Percentiles rank a stretch among this genome's conserved stretches.
Conservation (phyloP, 2,113 vertebrate genomes). For the Dolichallabes microphthalmus region DNA sequence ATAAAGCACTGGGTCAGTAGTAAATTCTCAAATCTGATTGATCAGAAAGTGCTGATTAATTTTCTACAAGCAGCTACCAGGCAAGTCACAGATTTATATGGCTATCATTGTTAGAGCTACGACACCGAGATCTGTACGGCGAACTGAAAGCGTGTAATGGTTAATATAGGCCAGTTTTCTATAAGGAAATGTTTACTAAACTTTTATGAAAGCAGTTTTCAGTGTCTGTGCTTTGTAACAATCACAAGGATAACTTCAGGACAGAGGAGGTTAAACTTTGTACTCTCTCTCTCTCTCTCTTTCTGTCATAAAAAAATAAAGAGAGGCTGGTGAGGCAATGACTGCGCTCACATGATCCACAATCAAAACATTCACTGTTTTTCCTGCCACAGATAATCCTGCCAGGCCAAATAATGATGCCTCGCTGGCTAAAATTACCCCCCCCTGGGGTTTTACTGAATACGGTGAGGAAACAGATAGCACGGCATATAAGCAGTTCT, state of each 20-base stretch:
- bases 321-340: neutral
- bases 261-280: neutral
- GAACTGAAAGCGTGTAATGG: neutral
- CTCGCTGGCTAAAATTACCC: no score
- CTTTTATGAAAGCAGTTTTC: neutral
- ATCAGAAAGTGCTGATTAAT: neutral
- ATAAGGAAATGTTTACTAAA: neutral
- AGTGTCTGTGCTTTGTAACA: no score
- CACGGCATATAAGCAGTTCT: no score
- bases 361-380: no score
- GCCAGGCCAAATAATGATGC: no score
- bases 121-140: neutral
- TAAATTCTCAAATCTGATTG: neutral
- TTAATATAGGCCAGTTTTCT: neutral
- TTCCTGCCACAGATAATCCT: no score
- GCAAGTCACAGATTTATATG: neutral
- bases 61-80: neutral
- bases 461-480: no score
- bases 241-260: no score
- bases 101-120: neutral
- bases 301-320: neutral
- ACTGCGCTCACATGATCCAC: no score
- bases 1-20: no score
- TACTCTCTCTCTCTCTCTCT: neutral
- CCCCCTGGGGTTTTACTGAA: no score